These are phyloP conservation scores for Percopsis transmontana DNA, from an alignment of 2,113 vertebrate species.

Conservation along the genomic window DNA sequence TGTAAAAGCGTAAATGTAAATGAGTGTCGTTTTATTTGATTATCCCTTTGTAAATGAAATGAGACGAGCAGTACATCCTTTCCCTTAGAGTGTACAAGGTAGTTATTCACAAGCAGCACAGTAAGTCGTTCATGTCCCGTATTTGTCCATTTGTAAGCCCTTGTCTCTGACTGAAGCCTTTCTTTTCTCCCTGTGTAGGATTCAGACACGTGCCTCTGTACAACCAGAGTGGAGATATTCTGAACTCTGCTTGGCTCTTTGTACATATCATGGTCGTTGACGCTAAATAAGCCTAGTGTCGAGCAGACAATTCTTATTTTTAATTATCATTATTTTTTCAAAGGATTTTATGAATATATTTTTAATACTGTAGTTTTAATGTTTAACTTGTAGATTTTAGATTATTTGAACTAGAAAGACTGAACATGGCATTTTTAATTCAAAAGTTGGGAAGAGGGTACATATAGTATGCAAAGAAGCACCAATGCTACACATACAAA, in stretches of 20 bases:
- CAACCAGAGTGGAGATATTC: conserved; percentile 81
- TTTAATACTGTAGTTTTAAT: conserved; percentile 18
- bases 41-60: conserved; percentile 23
- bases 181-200: conserved; percentile 74
- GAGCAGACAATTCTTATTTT: background rate
- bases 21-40: background rate
- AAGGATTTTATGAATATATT: background rate
- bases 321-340: conserved; percentile 6
- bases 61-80: background rate
- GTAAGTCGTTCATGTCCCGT: conserved; percentile 15
- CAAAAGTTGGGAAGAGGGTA: background rate
- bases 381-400: conserved; percentile 45
- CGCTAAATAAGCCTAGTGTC: conserved; percentile 37
- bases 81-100: background rate
- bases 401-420: background rate
- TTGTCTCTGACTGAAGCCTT: conserved; percentile 15
- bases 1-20: background rate
- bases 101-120: background rate
- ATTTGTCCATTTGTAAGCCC: background rate
- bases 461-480: background rate
- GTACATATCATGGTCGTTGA: conserved; percentile 83
- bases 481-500: background rate
- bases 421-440: background rate
- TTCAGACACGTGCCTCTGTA: conserved; percentile 93
- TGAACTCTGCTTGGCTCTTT: conserved; percentile 89